Evolutionary conservation across 2,888 invertebrate genomes (phyloP).

Genomic region (Apodemia duryi): DNA sequence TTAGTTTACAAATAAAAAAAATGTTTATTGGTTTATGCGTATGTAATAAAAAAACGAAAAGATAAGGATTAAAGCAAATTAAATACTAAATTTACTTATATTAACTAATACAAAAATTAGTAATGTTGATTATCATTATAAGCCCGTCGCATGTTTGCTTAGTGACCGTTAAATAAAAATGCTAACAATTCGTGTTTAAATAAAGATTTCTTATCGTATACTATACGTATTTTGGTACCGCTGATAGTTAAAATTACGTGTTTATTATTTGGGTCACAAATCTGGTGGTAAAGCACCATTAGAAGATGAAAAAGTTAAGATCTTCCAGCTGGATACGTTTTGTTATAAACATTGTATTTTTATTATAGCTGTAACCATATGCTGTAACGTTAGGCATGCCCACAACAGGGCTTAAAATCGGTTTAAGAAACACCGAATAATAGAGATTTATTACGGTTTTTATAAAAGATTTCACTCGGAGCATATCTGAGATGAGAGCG

Average conservation of each 20-base stretch:
- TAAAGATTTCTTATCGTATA: slow-evolving; percentile 4
- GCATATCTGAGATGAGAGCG: no score
- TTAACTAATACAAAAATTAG: background rate
- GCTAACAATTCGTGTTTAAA: background rate
- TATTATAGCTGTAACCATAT: no score
- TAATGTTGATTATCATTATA: slow-evolving; percentile 2
- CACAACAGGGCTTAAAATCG: no score
- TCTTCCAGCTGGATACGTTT: background rate
- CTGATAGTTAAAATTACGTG: slow-evolving; percentile 11
- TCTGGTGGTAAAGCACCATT: background rate
- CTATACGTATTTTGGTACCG: background rate
- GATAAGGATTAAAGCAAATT: background rate
- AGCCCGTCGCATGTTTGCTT: background rate
- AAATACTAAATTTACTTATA: background rate
- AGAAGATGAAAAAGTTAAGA: slow-evolving; percentile 1
- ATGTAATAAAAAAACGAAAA: no score
- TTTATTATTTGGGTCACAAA: slow-evolving; percentile 5
- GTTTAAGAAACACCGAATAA: no score
- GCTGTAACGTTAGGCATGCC: no score
- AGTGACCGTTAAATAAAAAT: slow-evolving; percentile 11
- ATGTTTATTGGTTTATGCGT: no score
- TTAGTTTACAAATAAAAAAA: no score
- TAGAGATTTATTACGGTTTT: no score
- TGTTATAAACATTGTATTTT: background rate
- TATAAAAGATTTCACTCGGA: no score